Base-by-base conservation (phyloP, 2,888 invertebrate species). In the Thalpophila matura region DNA sequence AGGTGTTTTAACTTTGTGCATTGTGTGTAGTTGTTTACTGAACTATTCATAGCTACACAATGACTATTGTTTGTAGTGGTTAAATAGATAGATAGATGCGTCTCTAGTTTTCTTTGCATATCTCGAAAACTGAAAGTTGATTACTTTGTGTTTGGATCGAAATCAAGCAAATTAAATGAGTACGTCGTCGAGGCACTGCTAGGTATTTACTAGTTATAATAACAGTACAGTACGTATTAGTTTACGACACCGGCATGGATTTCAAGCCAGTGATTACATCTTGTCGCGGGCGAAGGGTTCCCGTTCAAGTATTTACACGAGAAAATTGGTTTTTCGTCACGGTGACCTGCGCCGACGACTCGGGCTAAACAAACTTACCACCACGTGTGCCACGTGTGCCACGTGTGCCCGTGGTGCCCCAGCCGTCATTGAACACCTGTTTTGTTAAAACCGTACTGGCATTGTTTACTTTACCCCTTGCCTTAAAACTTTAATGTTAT, bases 291-390 rank as follows among this genome's bases (percentile, higher is more conserved):
- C 79, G 69, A 77, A 72, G 81, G 74, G 69, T 61, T 79, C 72
- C 79, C 83, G 87, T 89, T 88, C 87, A 81, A 74, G 85, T 89
- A 73, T 86, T 88, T 90, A 87, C 85, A 81, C 87, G 69, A 80
- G 86, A 83, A 89, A 89, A 91, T 89, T 86, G 84, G 58, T 68
- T 80, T 79, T 81, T 81, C 74, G 86, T 86, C 80, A 86, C 77
- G 82, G 83, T 80, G 78, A 74, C 73, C 72, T 78, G 78, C 68
- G 51, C 55, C 59, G 68, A 69, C 67, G 75, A 59, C 51, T 65
- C 55, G 68, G 68, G 74, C 76, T 74, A 83, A 84, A 81, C 80
- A 80, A 74, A 71, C 60, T 37, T 61, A 14, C 35, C 50, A 53
- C 29, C 67, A 73, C 76, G 57, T 75, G 68, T 55, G 59, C 33